A percentile compares a stretch with the other conserved stretches of the same genome.
Evolutionary conservation across 2,888 invertebrate genomes (phyloP).

Genomic region (Scaeva pyrastri): DNA sequence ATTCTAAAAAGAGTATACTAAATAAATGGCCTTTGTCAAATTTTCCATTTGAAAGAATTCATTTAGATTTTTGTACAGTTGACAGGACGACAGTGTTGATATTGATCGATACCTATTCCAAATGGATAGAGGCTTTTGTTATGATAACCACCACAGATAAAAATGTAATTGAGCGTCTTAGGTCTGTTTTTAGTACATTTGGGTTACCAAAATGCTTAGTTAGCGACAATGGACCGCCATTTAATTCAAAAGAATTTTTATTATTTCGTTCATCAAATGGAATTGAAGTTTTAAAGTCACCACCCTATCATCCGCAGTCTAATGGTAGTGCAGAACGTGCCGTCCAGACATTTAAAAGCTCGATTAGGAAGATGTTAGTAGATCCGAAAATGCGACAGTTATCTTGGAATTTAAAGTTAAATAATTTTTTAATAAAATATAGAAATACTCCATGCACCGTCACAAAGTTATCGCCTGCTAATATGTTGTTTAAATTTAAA

Average conservation of each 20-base stretch:
- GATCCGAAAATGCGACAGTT: neutral
- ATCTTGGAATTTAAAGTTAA: neutral
- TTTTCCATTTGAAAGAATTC: constrained; percentile 55
- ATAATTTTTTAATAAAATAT: constrained; percentile 1
- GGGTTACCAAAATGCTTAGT: constrained; percentile 19
- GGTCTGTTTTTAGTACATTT: constrained; percentile 19
- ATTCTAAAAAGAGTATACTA: neutral
- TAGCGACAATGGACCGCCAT: constrained; percentile 26
- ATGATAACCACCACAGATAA: constrained; percentile 9
- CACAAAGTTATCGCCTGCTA: constrained; percentile 7
- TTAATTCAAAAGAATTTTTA: constrained; percentile 13
- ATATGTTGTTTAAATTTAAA: constrained; percentile 26
- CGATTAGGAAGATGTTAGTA: constrained; percentile 60
- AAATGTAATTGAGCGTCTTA: constrained; percentile 2
- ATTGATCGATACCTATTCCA: neutral
- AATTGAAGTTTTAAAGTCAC: constrained; percentile 2
- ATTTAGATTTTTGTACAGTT: constrained; percentile 9
- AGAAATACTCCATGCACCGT: neutral
- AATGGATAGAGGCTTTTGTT: constrained; percentile 29
- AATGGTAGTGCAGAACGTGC: constrained; percentile 76
- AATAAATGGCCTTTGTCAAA: constrained; percentile 32
- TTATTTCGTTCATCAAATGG: constrained; percentile 26
- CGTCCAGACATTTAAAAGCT: constrained; percentile 75
- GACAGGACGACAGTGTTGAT: neutral
- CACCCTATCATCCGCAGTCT: constrained; percentile 71